phyloP scores from a whole-genome alignment of 2,888 invertebrate genomes.

The Epirrhoe tristata region DNA sequence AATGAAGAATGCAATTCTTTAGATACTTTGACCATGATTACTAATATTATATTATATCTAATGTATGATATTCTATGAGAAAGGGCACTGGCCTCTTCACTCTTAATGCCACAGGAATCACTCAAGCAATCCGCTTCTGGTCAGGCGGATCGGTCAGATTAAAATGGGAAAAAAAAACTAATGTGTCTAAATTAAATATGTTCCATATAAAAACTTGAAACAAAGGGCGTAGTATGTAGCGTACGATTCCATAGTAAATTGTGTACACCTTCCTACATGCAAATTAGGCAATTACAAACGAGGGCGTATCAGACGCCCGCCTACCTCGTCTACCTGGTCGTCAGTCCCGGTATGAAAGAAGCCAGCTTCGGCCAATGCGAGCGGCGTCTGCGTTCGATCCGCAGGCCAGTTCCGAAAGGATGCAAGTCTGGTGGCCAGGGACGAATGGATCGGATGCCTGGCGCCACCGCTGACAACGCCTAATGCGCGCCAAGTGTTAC shows the following conservation, averaged over 20 bases:
- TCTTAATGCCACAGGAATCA: no score
- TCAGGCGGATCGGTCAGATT: no score
- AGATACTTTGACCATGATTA: no score
- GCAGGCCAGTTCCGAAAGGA: slow-evolving; percentile 92
- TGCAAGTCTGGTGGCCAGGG: slow-evolving; percentile 87
- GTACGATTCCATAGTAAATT: slow-evolving; percentile 7
- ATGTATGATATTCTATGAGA: no score
- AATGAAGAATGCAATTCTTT: no score
- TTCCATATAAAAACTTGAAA: no score
- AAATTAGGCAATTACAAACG: not conserved
- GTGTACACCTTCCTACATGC: not conserved
- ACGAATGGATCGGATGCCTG: slow-evolving; percentile 88
- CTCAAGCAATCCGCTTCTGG: no score
- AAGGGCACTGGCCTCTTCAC: no score
- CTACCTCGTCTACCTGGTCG: slow-evolving; percentile 83
- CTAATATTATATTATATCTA: no score
- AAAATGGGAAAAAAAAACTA: no score
- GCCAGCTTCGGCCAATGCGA: slow-evolving; percentile 93
- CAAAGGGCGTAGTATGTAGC: no score
- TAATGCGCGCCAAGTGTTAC: slow-evolving; percentile 67
- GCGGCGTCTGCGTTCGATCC: slow-evolving; percentile 90
- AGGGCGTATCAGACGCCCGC: slow-evolving; percentile 11
- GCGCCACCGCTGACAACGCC: slow-evolving; percentile 76
- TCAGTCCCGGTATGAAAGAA: slow-evolving; percentile 92
- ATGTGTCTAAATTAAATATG: no score